Conservation (phyloP, 2,888 invertebrate species). For the Cantharis rustica region DNA sequence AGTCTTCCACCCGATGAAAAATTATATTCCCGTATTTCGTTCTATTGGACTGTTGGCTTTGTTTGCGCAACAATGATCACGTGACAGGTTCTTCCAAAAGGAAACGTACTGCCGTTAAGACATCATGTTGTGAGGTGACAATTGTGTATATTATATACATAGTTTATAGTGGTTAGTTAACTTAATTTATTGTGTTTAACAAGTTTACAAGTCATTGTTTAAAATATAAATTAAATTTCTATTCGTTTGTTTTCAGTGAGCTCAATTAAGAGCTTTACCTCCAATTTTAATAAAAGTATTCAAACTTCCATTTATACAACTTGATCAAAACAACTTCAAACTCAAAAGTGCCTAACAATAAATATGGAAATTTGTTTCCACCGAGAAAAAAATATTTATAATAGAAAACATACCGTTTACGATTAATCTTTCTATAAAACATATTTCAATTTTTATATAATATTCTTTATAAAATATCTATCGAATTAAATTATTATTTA, state of each 20-base stretch:
- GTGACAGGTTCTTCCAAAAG: not conserved
- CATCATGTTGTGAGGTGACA: not conserved
- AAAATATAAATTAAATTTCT: no score
- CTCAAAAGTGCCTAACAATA: not conserved
- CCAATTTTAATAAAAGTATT: not conserved
- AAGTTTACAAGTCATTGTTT: not conserved
- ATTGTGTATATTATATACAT: not conserved
- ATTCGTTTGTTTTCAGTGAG: not conserved
- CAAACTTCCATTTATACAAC: not conserved
- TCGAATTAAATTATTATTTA: not conserved
- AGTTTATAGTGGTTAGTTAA: not conserved
- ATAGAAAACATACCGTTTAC: not conserved
- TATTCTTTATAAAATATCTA: not conserved
- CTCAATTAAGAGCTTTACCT: not conserved
- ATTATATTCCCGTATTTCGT: not conserved
- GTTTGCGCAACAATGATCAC: not conserved
- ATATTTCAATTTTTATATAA: not conserved
- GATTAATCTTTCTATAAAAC: not conserved
- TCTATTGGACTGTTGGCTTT: not conserved
- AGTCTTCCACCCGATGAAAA: not conserved
- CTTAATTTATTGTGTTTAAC: not conserved
- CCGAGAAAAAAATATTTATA: not conserved
- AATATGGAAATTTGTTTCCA: not conserved
- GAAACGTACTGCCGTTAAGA: not conserved
- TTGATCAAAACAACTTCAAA: not conserved